Conservation (phyloP, 2,797 vertebrate species). For the Limnodromus scolopaceus region DNA sequence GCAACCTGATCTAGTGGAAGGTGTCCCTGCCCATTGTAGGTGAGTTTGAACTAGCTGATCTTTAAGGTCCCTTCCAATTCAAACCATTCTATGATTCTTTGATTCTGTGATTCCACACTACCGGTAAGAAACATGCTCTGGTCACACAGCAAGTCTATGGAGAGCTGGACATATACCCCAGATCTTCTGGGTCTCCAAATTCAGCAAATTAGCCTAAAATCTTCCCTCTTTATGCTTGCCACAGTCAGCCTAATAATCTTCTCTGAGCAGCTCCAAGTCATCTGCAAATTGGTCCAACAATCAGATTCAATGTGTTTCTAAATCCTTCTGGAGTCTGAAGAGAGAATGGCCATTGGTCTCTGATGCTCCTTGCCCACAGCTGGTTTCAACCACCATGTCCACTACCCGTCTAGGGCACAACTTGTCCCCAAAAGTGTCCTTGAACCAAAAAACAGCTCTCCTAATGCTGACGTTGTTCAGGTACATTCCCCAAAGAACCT, state of each 20-base stretch:
- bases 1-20: fast-evolving
- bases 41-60: fast-evolving
- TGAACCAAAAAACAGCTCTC: not conserved
- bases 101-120: not conserved
- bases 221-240: not conserved
- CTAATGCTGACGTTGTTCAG: fast-evolving
- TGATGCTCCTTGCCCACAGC: not conserved
- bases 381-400: not conserved
- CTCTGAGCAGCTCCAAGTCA: not conserved
- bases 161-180: not conserved
- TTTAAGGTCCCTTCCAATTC: not conserved
- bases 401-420: not conserved
- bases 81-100: not conserved
- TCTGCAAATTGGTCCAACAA: not conserved
- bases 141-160: not conserved
- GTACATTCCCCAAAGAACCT: not conserved
- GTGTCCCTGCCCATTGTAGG: not conserved
- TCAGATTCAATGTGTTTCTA: not conserved
- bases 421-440: not conserved
- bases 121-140: not conserved
- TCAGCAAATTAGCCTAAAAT: not conserved
- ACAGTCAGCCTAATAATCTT: not conserved
- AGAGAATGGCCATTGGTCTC: not conserved
- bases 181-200: not conserved
- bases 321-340: not conserved